Conservation (phyloP, 2,797 vertebrate genomes). For the Sarcoramphus papa region DNA sequence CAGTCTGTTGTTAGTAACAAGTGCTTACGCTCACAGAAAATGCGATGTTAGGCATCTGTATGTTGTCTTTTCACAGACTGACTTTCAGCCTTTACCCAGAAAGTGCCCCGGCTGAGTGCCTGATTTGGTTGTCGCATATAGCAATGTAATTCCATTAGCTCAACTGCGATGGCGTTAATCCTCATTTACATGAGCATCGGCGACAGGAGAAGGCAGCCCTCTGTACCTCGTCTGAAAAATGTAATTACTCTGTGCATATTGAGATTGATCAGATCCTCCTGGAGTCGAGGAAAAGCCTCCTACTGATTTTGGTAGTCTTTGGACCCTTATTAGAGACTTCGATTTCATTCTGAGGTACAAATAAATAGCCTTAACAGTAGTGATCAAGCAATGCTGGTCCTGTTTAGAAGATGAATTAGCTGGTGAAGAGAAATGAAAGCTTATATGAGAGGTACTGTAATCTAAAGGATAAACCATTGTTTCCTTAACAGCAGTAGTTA, state of each 20-base stretch:
- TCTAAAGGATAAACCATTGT: conserved; percentile 22
- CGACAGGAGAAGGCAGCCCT: not conserved
- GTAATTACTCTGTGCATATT: not conserved
- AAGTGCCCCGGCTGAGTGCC: not conserved
- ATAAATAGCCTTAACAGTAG: not conserved
- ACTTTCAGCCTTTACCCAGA: not conserved
- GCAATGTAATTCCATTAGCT: not conserved
- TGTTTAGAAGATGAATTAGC: conserved; percentile 1
- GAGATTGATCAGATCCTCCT: not conserved
- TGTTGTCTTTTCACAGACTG: not conserved
- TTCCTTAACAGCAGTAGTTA: conserved; percentile 16
- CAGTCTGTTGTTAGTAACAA: not conserved
- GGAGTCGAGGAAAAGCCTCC: not conserved
- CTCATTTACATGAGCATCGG: not conserved
- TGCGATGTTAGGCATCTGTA: too few relatives aligned
- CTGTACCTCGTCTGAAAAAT: not conserved
- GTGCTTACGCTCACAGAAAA: not conserved
- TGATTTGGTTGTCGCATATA: not conserved
- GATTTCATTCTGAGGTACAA: not conserved
- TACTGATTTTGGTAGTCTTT: not conserved
- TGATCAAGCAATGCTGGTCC: not conserved
- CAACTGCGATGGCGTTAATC: not conserved
- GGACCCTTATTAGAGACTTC: not conserved
- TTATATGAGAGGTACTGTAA: not conserved
- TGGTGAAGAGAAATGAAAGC: not conserved